Evolutionary conservation across 1,140 invertebrate genomes (phyloP).

Genomic region (Andrena cerasifolii): DNA sequence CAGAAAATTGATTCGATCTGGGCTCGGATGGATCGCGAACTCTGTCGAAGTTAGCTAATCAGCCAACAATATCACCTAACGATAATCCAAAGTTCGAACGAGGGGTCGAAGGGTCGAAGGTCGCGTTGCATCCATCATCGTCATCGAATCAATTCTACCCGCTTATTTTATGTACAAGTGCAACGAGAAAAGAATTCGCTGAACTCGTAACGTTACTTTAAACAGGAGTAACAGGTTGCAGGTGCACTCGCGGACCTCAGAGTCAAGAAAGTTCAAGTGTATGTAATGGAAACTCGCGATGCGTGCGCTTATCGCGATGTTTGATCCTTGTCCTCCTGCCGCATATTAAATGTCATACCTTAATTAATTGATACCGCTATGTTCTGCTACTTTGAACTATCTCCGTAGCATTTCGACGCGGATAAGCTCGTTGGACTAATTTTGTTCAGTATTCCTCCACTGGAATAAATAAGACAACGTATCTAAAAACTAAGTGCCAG

Average conservation of each 20-base stretch:
- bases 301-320: background rate
- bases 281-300: background rate
- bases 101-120: background rate
- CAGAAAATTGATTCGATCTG: background rate
- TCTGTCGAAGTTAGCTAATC: background rate
- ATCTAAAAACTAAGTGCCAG: no score
- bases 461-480: no score
- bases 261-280: background rate
- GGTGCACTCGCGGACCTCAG: background rate
- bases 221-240: conserved; percentile 35
- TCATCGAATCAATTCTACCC: background rate
- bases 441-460: no score
- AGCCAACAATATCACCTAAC: background rate
- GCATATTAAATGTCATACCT: conserved; percentile 39
- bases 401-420: no score
- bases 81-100: background rate
- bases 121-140: background rate
- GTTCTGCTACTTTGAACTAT: no score
- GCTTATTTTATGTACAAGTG: background rate
- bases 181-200: background rate
- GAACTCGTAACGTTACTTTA: background rate
- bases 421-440: no score
- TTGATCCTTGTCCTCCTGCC: background rate
- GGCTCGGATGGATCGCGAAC: background rate
- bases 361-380: conserved; percentile 50